Percentiles rank a stretch among this genome's conserved stretches.
Conservation (phyloP, 1,140 invertebrate species). For the Leptonema lineaticorne region DNA sequence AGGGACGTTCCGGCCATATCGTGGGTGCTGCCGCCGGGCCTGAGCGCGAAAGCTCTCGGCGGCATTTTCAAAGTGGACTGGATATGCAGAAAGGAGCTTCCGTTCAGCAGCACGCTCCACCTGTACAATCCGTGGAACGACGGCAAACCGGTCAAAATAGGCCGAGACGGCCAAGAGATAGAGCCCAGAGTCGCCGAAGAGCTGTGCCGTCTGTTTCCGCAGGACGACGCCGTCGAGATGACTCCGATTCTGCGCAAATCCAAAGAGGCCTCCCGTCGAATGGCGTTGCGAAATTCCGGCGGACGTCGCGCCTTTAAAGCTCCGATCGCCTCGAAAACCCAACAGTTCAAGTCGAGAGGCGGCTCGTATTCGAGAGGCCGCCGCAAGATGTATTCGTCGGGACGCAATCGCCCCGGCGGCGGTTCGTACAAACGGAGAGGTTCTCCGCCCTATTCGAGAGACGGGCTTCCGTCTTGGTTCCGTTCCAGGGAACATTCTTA, state of each 20-base stretch:
- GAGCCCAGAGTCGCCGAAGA: constrained; percentile 93
- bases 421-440: constrained; percentile 60
- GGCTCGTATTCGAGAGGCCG: constrained; percentile 49
- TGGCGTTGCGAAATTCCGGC: constrained; percentile 57
- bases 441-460: constrained; percentile 55
- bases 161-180: constrained; percentile 96
- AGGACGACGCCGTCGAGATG: constrained; percentile 92
- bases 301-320: constrained; percentile 55
- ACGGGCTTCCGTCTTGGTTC: constrained; percentile 50
- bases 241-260: constrained; percentile 85
- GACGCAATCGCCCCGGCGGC: constrained; percentile 52
- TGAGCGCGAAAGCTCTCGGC: constrained; percentile 88
- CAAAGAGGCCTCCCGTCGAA: constrained; percentile 76
- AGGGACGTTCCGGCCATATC: constrained; percentile 86
- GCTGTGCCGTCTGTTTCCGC: constrained; percentile 89
- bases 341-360: constrained; percentile 50
- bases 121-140: constrained; percentile 98
- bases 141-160: constrained; percentile 97
- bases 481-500: constrained; percentile 53
- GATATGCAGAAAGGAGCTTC: constrained; percentile 92
- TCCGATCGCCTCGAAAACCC: constrained; percentile 49
- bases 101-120: constrained; percentile 90
- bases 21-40: constrained; percentile 94
- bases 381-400: constrained; percentile 55
- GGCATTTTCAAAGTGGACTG: constrained; percentile 96